Evolutionary conservation across 2,113 vertebrate species (phyloP), one percentile per base, ranked within the genome.

Genomic region (Cochlearius cochlearius): DNA sequence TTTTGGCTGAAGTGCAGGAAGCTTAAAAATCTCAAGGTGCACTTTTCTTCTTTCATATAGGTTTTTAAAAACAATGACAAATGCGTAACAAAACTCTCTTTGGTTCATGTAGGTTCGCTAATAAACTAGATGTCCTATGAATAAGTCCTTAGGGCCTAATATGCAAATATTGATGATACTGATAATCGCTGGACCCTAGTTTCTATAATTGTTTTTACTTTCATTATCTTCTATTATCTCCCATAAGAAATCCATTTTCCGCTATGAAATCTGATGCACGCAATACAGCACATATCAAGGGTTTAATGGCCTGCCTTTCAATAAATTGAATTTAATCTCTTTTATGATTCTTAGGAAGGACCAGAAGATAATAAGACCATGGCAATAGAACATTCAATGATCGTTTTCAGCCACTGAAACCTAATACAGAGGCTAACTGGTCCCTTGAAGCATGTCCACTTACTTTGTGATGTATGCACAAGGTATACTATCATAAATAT

Each of bases 311-410:
- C 87, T 96, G 67, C 73, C 72, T 97, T 96, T 98, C 88, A 92
- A 97, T 98, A 98, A 97, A 98, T 96, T 98, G 92, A 97, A 98
- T 98, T 96, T 97, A 98, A 98, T 98, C 45, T 97, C 73, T 93
- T 87, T 96, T 97, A 97, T 92, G 97, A 97, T 96, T 94, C 96
- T 97, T 97, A 58, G 88, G 84, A 96, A 90, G 74, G 67, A 71
- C 47, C 77, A 96, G 72, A 80, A 90, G 88, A 96, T 97, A 96
- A 95, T 96, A 96, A 83, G 80, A 86, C 59, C 43, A 47, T 62
- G 52, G 66, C 75, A 96, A 96, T 20, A 95, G 96, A 97, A 93
- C 30, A 86, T 82, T 91, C 80, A 81, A 36, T 86, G 89, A 94
- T 92, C 49, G 8, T 75, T 95, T 77, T 77, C 84, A 94, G n/a